Conservation (phyloP, 2,113 vertebrate species). For the Cochlearius cochlearius region DNA sequence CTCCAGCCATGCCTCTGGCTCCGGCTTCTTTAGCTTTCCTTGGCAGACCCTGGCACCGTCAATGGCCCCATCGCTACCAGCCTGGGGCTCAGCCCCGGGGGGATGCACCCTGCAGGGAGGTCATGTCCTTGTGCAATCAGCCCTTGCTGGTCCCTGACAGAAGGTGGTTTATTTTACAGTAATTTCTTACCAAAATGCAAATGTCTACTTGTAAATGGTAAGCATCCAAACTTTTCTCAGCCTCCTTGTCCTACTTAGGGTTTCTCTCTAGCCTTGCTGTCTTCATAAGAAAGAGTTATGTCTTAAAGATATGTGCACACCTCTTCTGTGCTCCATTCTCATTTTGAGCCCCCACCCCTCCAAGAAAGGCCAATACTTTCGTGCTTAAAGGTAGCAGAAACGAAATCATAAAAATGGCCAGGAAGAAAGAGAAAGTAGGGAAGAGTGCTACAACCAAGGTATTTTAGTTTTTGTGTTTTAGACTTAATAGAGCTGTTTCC, state of each 20-base stretch:
- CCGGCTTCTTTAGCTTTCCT: neutral
- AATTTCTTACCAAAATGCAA: neutral
- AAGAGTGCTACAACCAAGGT: neutral
- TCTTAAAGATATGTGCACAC: neutral
- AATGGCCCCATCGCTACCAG: neutral
- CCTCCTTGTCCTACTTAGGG: neutral
- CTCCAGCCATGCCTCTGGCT: neutral
- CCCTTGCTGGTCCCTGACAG: neutral
- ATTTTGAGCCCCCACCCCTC: neutral
- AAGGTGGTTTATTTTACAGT: neutral
- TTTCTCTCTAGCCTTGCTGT: neutral
- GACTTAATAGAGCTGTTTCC: neutral
- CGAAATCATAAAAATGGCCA: neutral
- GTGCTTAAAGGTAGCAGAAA: neutral
- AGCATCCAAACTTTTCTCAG: neutral
- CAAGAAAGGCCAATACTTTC: neutral
- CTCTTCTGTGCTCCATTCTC: neutral
- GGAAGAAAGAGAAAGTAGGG: neutral
- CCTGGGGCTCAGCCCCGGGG: too few relatives aligned
- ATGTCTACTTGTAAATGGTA: neutral
- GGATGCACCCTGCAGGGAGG: accelerated
- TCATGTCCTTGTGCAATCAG: neutral
- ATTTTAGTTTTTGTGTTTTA: neutral
- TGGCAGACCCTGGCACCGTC: neutral
- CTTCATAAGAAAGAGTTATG: neutral